Evolutionary conservation across 2,797 vertebrate genomes (phyloP).

Genomic region (Tinamus major): DNA sequence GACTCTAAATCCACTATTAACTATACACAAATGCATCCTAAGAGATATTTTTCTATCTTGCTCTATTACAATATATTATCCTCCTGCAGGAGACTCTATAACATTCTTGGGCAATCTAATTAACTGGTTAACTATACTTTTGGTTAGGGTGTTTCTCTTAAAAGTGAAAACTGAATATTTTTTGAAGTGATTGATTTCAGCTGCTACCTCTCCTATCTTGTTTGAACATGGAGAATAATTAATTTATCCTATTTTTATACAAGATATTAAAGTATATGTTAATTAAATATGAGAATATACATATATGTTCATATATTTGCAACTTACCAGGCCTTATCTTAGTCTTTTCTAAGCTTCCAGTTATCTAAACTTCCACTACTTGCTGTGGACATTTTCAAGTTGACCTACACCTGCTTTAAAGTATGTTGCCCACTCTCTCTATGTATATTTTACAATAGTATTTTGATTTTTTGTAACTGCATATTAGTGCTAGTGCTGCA

Average conservation of each 20-base stretch:
- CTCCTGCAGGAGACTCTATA: background rate
- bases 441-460: background rate
- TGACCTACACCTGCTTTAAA: background rate
- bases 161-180: constrained; percentile 1
- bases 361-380: background rate
- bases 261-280: too few relatives aligned
- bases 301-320: background rate
- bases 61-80: background rate
- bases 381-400: background rate
- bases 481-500: background rate
- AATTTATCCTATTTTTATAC: background rate
- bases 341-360: background rate
- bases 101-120: background rate
- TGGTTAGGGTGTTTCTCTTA: background rate
- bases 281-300: background rate
- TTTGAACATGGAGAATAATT: background rate
- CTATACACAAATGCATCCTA: background rate
- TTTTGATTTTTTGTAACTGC: background rate
- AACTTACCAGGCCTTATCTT: background rate
- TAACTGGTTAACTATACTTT: background rate
- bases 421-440: background rate
- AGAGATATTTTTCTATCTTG: background rate
- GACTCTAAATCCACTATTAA: background rate
- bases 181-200: background rate
- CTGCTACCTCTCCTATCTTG: background rate